These are phyloP conservation scores for Alethe diademata DNA, from an alignment of 2,113 vertebrate genomes.

Conservation along the genomic window DNA sequence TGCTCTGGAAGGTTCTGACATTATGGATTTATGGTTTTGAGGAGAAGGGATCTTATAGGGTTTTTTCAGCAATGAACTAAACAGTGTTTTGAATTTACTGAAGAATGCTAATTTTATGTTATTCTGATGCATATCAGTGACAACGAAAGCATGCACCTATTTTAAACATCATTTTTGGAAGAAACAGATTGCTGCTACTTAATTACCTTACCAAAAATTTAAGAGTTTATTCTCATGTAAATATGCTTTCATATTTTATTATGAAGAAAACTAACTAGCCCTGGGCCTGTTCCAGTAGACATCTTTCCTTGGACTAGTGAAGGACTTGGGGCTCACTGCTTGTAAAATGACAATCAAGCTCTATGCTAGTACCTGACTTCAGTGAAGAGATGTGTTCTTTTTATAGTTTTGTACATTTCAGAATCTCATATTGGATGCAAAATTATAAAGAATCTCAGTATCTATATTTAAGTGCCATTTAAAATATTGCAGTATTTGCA, in stretches of 20 bases:
- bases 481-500: slow-evolving; percentile 83
- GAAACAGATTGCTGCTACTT: slow-evolving; percentile 79
- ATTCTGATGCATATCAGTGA: neutral
- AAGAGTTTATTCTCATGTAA: slow-evolving; percentile 71
- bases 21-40: neutral
- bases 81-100: neutral
- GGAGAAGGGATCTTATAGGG: neutral
- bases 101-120: slow-evolving; percentile 24
- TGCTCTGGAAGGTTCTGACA: neutral
- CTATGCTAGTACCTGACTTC: slow-evolving; percentile 63
- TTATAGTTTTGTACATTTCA: slow-evolving; percentile 76
- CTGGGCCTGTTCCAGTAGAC: neutral
- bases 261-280: slow-evolving; percentile 67
- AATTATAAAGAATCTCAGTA: slow-evolving; percentile 67
- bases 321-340: slow-evolving; percentile 51
- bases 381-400: slow-evolving; percentile 81
- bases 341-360: slow-evolving; percentile 85
- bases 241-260: slow-evolving; percentile 72
- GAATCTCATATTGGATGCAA: slow-evolving; percentile 60
- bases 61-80: neutral
- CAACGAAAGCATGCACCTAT: neutral
- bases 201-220: slow-evolving; percentile 74
- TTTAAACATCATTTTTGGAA: slow-evolving; percentile 50
- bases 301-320: neutral
- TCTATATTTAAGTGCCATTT: slow-evolving; percentile 81